Conservation (phyloP, 1,140 invertebrate genomes). For the Penaeus indicus region DNA sequence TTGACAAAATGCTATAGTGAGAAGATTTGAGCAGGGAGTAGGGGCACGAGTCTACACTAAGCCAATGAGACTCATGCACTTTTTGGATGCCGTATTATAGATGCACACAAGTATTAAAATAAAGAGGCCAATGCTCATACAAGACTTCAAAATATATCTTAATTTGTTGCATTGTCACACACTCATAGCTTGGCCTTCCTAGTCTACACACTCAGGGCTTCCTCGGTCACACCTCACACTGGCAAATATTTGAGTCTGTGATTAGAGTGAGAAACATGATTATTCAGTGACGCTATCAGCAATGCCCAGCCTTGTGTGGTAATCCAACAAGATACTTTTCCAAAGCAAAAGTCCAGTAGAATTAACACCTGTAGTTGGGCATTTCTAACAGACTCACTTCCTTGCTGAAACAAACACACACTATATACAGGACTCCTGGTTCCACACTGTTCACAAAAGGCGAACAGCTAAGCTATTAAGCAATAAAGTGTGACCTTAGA, state of each 20-base stretch:
- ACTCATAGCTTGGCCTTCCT: conserved; percentile 63
- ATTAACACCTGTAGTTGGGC: too few relatives aligned
- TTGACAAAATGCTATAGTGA: conserved; percentile 58
- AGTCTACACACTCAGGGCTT: conserved; percentile 63
- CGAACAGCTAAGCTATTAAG: conserved; percentile 60
- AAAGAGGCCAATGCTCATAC: conserved; percentile 61
- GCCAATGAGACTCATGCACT: conserved; percentile 62
- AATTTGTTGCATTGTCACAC: conserved; percentile 62
- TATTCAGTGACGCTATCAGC: conserved; percentile 31
- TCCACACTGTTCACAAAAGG: conserved; percentile 64
- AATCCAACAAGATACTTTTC: too few relatives aligned
- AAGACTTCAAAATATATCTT: conserved; percentile 59
- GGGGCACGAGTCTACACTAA: conserved; percentile 61
- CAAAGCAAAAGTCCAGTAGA: too few relatives aligned
- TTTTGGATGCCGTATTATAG: conserved; percentile 50
- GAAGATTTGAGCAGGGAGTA: conserved; percentile 53
- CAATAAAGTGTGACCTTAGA: conserved; percentile 64
- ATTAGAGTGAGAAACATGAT: conserved; percentile 59
- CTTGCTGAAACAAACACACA: conserved; percentile 58
- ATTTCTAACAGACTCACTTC: too few relatives aligned
- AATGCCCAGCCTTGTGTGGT: conserved; percentile 24
- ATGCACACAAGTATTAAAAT: conserved; percentile 59
- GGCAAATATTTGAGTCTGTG: conserved; percentile 62
- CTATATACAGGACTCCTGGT: conserved; percentile 64
- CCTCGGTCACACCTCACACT: conserved; percentile 64